phyloP scores from a whole-genome alignment of 2,888 invertebrate species.

The Scaptomyza cyrtandrae region DNA sequence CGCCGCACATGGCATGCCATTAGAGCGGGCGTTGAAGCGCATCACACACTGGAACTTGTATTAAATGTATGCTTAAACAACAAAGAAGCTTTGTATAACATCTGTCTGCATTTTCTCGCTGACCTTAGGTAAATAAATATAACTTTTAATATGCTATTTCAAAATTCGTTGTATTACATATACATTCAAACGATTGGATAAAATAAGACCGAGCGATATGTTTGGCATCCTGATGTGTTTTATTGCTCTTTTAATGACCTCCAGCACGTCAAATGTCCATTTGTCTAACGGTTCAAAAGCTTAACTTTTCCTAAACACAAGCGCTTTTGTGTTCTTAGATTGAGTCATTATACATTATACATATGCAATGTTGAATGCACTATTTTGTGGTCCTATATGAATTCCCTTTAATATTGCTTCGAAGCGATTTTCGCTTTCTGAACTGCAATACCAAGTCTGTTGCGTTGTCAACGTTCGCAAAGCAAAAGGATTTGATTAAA shows the following conservation, averaged over 20 bases:
- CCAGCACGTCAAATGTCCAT: not conserved
- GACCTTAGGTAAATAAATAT: conserved; percentile 64
- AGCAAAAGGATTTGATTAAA: too few species aligned
- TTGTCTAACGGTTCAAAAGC: conserved; percentile 9
- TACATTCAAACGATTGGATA: conserved; percentile 7
- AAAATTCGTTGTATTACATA: conserved; percentile 43
- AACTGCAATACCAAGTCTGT: too few species aligned
- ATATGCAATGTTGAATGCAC: too few species aligned
- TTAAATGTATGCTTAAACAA: conserved; percentile 47
- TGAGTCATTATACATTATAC: too few species aligned
- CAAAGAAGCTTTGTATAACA: conserved; percentile 1
- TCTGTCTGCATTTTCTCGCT: conserved; percentile 11
- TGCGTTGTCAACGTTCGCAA: too few species aligned
- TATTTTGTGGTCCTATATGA: too few species aligned
- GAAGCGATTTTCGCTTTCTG: too few species aligned
- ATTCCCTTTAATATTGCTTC: too few species aligned
- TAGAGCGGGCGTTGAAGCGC: not conserved
- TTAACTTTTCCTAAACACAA: not conserved
- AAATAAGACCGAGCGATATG: conserved; percentile 49
- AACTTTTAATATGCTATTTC: conserved; percentile 65
- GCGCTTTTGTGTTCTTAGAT: too few species aligned
- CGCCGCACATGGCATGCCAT: not conserved
- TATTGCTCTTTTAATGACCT: conserved; percentile 42
- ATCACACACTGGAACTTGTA: conserved; percentile 32
- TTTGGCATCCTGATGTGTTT: conserved; percentile 41